Base-by-base conservation (phyloP, 2,113 vertebrate genomes). In the Opisthocomus hoazin region DNA sequence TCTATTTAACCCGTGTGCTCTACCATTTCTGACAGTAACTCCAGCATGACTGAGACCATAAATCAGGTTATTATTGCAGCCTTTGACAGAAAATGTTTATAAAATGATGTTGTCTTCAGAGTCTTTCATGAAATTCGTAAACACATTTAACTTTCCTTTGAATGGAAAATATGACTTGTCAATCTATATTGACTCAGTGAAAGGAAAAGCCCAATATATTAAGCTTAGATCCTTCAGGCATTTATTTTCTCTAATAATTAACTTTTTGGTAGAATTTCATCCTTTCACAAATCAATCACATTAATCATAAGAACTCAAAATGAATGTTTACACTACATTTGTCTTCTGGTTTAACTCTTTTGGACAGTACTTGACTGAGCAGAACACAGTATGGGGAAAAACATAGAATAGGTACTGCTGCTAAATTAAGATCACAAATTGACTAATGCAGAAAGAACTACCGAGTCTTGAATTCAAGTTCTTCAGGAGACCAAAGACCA, bases 171-270 rank as follows among this genome's bases (percentile, higher is more conserved):
- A 89, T 9, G 36, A 15, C 69, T 93, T 92, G 79, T 89, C 96
- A 94, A 93, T 95, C 93, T 78, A 60, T 89, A 95, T 75, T 93
- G 96, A 92, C 86, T 92, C 73, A 86, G 26, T 48, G 69, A 87
- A 96, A 94, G 91, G 48, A 75, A 94, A 96, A 93, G 69, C 46
- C 85, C 39, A 43, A 75, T 84, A 78, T 74, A 87, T 90, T 71
- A 87, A 75, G 27, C 65, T 82, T 84, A 84, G 60, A 78, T 81
- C 85, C 68, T 84, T 68, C 69, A 92, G 75, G 37, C 50, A 90
- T 92, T 87, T 89, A 82, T 92, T 95, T 95, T 92, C 86, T 81
- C 45, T 92, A 89, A 90, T 90, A 68, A 96, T 96, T 93, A 97
- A 94, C 48, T 94, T 96, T 83, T 87, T 76, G 85, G 88, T 76